Conservation (phyloP, 2,797 vertebrate genomes). For the Ctenochaetus hawaiiensis region DNA sequence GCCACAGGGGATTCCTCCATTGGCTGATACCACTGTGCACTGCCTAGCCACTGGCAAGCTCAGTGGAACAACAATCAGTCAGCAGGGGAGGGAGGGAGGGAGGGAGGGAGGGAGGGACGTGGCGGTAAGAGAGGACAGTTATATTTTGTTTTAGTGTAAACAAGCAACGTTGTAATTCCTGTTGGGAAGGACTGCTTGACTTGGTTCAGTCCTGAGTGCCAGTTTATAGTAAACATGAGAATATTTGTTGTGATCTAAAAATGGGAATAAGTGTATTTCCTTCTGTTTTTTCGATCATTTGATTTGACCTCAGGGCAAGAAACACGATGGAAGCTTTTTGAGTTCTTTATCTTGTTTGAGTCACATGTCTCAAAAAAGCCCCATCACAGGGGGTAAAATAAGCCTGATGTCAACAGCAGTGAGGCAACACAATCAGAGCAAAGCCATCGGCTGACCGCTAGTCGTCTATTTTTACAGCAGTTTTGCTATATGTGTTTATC, state of each 20-base stretch:
- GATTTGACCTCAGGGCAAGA: not conserved
- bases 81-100: slow-evolving; percentile 47
- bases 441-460: slow-evolving; percentile 38
- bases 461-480: slow-evolving; percentile 56
- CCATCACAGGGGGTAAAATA: not conserved
- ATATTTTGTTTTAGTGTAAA: slow-evolving; percentile 73
- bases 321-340: not conserved
- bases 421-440: slow-evolving; percentile 44
- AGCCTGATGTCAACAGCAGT: slow-evolving; percentile 39
- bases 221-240: slow-evolving; percentile 51
- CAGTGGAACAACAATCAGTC: slow-evolving; percentile 68
- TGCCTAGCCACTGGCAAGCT: slow-evolving; percentile 53
- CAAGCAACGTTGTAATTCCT: slow-evolving; percentile 48
- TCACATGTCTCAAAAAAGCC: slow-evolving; percentile 25
- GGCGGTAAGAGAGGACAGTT: slow-evolving; percentile 57
- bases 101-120: slow-evolving; percentile 7
- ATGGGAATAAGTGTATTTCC: slow-evolving; percentile 1
- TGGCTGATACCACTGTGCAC: slow-evolving; percentile 48
- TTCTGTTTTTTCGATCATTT: not conserved
- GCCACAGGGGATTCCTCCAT: slow-evolving; percentile 60
- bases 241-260: slow-evolving; percentile 37
- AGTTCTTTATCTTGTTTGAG: slow-evolving; percentile 28
- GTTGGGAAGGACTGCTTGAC: slow-evolving; percentile 27
- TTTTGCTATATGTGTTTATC: slow-evolving; percentile 63
- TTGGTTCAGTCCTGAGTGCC: slow-evolving; percentile 17